Evolutionary conservation across 2,888 invertebrate genomes (phyloP).

Genomic region (Phyto melanocephala): DNA sequence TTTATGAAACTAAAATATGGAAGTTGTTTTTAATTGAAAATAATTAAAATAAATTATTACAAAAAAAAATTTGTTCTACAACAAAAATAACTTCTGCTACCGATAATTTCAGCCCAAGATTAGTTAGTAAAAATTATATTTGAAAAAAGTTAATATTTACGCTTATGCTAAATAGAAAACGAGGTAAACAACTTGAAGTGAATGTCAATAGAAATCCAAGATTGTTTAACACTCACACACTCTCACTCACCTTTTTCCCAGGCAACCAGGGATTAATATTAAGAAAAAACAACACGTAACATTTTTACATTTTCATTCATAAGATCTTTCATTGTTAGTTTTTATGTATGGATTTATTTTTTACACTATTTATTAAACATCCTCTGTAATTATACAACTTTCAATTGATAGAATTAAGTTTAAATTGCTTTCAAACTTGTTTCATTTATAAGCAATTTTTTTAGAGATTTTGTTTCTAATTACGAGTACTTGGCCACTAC

Average conservation of each 20-base stretch:
- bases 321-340: constrained; percentile 31
- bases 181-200: constrained; percentile 41
- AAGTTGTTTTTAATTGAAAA: constrained; percentile 46
- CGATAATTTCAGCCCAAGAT: constrained; percentile 29
- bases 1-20: constrained; percentile 25
- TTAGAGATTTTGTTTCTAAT: neutral
- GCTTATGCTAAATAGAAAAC: neutral
- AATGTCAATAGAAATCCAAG: constrained; percentile 38
- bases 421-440: neutral
- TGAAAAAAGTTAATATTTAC: no score
- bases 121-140: neutral
- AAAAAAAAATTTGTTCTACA: constrained; percentile 7
- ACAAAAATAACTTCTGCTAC: neutral
- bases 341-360: neutral
- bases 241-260: constrained; percentile 19
- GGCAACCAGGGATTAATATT: neutral
- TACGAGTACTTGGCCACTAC: neutral
- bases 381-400: neutral
- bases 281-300: neutral
- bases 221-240: neutral
- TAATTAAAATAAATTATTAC: constrained; percentile 48
- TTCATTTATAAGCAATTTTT: neutral
- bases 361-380: neutral
- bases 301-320: constrained; percentile 35
- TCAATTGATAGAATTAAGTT: neutral